Percentiles rank a stretch among this genome's conserved stretches.
Evolutionary conservation across 2,113 vertebrate species (phyloP).

Genomic region (Chaenocephalus aceratus): DNA sequence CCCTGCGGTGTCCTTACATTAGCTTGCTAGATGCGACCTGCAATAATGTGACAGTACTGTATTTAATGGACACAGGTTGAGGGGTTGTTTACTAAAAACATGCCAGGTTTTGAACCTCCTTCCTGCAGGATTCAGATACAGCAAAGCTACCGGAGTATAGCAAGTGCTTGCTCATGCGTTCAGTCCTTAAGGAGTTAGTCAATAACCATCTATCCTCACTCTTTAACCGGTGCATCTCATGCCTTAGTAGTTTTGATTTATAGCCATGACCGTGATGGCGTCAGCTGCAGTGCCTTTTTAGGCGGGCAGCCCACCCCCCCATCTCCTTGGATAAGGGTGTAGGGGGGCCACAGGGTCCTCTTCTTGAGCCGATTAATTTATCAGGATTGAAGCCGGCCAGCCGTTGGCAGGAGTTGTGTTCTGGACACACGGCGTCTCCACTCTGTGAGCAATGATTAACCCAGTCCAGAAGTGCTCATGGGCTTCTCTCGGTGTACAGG

Average conservation of each 20-base stretch:
- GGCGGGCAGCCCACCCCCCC: constrained; percentile 43
- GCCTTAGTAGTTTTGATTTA: constrained; percentile 55
- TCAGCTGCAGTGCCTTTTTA: constrained; percentile 56
- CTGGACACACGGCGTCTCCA: constrained; percentile 15
- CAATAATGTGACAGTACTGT: constrained; percentile 44
- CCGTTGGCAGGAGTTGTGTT: constrained; percentile 56
- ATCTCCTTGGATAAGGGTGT: constrained; percentile 44
- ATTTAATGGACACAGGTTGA: constrained; percentile 40
- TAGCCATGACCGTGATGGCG: constrained; percentile 31
- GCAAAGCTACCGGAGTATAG: neutral
- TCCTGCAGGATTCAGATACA: neutral
- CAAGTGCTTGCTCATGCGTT: constrained; percentile 12
- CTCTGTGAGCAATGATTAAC: constrained; percentile 61
- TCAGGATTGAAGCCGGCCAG: constrained; percentile 64
- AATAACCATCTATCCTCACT: neutral
- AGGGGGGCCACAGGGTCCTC: constrained; percentile 53
- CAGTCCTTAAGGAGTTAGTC: constrained; percentile 21
- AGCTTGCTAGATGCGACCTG: constrained; percentile 48
- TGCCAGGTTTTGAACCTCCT: constrained; percentile 23
- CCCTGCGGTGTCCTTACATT: constrained; percentile 47
- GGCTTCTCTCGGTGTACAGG: constrained; percentile 36
- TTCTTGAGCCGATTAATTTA: constrained; percentile 79
- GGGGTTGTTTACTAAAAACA: constrained; percentile 50
- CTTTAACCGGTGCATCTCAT: constrained; percentile 19
- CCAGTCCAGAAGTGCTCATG: constrained; percentile 22